A percentile compares a stretch with the other conserved stretches of the same genome.
Conservation (phyloP, 1,140 invertebrate genomes). For the Euwallacea fornicatus region DNA sequence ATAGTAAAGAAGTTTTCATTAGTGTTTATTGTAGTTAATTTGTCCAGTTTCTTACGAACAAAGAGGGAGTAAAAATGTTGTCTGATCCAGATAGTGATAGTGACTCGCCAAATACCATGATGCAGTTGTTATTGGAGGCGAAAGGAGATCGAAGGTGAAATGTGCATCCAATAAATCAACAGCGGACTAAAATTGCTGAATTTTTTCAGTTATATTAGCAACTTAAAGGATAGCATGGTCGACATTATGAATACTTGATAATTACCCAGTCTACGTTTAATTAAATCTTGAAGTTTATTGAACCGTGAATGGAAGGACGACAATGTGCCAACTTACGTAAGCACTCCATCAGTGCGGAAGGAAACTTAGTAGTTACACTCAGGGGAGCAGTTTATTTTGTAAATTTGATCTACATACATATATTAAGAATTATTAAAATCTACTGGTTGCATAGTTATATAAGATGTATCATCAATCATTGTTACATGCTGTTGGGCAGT, state of each 20-base stretch:
- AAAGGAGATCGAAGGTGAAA: background rate
- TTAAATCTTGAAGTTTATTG: background rate
- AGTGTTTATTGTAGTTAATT: background rate
- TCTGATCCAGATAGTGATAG: background rate
- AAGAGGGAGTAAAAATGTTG: background rate
- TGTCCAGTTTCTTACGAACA: background rate
- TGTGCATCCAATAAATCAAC: constrained; percentile 9
- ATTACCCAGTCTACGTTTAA: background rate
- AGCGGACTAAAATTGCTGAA: constrained; percentile 1
- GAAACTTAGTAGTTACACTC: background rate
- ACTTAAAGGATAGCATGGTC: background rate
- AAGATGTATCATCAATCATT: background rate
- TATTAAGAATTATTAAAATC: background rate
- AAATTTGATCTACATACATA: background rate
- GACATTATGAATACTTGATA: background rate
- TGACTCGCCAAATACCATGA: constrained; percentile 1
- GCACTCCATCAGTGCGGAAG: constrained; percentile 8
- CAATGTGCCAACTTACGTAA: constrained; percentile 1
- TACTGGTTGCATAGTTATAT: background rate
- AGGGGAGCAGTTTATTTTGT: background rate
- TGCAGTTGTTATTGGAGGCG: background rate
- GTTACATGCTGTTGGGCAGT: background rate
- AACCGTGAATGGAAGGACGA: background rate
- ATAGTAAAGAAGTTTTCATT: background rate
- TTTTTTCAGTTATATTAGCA: constrained; percentile 6